Percentiles rank a stretch among this genome's conserved stretches.
phyloP scores from a whole-genome alignment of 2,113 vertebrate genomes.

The Saguinus imperator region DNA sequence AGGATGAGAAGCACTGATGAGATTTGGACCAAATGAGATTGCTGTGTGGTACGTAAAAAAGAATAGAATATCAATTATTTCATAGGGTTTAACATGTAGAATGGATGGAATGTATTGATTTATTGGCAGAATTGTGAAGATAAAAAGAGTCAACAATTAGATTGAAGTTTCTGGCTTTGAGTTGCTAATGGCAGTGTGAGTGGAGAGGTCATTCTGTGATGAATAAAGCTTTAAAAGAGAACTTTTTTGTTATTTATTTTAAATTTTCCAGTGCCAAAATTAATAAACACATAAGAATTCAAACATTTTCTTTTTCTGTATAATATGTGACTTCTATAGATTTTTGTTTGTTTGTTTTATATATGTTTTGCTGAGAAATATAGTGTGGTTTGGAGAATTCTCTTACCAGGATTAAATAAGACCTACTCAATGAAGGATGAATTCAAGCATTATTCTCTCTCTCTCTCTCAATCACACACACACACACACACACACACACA shows the following conservation, averaged over 20 bases:
- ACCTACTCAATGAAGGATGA: constrained; percentile 32
- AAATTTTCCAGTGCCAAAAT: not conserved
- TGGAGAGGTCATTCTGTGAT: not conserved
- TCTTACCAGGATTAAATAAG: constrained; percentile 59
- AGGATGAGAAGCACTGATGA: not conserved
- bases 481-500: not conserved
- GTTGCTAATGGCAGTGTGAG: not conserved
- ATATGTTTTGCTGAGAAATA: constrained; percentile 20
- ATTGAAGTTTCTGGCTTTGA: not conserved
- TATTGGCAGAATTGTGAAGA: not conserved
- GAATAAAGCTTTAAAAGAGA: not conserved
- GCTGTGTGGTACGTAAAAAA: not conserved
- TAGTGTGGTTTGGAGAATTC: constrained; percentile 27
- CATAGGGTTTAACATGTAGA: not conserved
- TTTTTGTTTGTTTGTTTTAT: not conserved
- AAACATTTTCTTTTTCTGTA: not conserved
- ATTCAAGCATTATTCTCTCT: constrained; percentile 14
- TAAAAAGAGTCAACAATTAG: not conserved
- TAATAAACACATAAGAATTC: not conserved
- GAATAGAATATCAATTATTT: not conserved
- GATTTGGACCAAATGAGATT: not conserved
- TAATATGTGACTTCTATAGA: not conserved
- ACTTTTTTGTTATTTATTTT: not conserved
- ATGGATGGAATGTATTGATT: not conserved
- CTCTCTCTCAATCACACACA: too few relatives aligned